A percentile compares a stretch with the other conserved stretches of the same genome.
These are phyloP conservation scores for Thera britannica DNA, from an alignment of 2,888 invertebrate genomes.

Conservation along the genomic window DNA sequence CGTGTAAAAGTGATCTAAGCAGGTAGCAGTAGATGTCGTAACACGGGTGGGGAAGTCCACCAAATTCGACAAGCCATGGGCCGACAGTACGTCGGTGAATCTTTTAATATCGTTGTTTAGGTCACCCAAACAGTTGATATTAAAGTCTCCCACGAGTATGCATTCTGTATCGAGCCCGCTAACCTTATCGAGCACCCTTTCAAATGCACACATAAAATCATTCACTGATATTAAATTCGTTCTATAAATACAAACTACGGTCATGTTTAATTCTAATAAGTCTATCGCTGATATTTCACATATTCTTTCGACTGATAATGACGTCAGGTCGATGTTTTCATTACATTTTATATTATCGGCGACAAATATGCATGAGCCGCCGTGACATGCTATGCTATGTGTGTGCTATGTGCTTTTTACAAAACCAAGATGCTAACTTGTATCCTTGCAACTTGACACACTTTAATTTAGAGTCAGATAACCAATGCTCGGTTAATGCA, in stretches of 20 bases:
- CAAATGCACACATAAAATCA: too few species aligned
- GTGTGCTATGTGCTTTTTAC: slow-evolving; percentile 6
- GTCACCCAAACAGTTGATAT: too few species aligned
- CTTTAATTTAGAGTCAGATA: slow-evolving; percentile 12
- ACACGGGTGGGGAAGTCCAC: too few species aligned
- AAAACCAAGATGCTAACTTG: slow-evolving; percentile 12
- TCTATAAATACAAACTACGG: slow-evolving; percentile 18
- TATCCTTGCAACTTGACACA: slow-evolving; percentile 10
- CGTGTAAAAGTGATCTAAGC: too few species aligned
- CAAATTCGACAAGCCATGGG: too few species aligned
- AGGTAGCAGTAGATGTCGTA: too few species aligned
- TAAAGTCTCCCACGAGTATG: too few species aligned
- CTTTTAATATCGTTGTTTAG: too few species aligned
- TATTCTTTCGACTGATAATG: slow-evolving; percentile 7
- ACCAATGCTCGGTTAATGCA: slow-evolving; percentile 24
- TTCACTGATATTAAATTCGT: slow-evolving; percentile 12
- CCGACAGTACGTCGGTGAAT: too few species aligned
- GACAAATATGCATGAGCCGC: slow-evolving; percentile 22
- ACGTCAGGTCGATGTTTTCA: slow-evolving; percentile 2
- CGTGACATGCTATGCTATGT: neutral
- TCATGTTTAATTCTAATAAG: slow-evolving; percentile 16
- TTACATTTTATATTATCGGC: slow-evolving; percentile 8
- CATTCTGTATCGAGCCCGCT: too few species aligned
- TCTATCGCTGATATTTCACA: slow-evolving; percentile 26
- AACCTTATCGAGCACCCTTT: too few species aligned